phyloP scores from a whole-genome alignment of 2,888 invertebrate genomes.

The Beris morrisii region DNA sequence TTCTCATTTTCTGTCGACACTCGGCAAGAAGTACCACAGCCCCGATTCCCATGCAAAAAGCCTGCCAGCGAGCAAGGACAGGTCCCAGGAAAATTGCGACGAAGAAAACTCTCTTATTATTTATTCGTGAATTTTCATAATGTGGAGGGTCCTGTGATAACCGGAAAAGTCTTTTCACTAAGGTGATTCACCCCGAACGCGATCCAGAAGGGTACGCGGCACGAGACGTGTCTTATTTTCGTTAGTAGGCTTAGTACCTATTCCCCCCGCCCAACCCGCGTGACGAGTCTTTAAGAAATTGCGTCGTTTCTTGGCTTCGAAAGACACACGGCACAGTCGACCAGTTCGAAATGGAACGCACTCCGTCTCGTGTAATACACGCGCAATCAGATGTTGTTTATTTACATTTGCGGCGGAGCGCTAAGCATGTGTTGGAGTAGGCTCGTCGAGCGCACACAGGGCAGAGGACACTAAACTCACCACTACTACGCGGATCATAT shows the following conservation, averaged over 20 bases:
- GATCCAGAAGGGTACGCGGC: neutral
- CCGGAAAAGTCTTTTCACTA: neutral
- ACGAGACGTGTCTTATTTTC: no score
- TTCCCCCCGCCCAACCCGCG: neutral
- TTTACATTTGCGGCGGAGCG: slow-evolving; percentile 12
- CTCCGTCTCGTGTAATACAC: slow-evolving; percentile 23
- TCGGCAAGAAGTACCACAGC: neutral
- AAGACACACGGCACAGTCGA: neutral
- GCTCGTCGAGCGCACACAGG: neutral
- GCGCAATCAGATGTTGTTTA: slow-evolving; percentile 13
- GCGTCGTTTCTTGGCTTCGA: slow-evolving; percentile 12
- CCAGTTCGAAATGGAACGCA: neutral
- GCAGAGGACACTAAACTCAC: slow-evolving; percentile 20
- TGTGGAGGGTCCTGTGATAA: neutral
- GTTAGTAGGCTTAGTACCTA: no score
- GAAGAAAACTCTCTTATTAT: slow-evolving; percentile 17
- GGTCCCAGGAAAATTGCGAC: slow-evolving; percentile 13
- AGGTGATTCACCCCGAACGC: slow-evolving; percentile 27
- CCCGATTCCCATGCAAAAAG: no score
- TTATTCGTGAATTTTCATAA: neutral
- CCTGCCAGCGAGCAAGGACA: no score
- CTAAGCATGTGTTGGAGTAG: slow-evolving; percentile 3
- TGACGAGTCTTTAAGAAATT: slow-evolving; percentile 30
- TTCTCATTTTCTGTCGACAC: slow-evolving; percentile 30
- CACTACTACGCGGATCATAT: neutral